Percentiles rank a stretch among this genome's conserved stretches.
Evolutionary conservation across 1,140 invertebrate species (phyloP).

Genomic region (Argopecten irradians): DNA sequence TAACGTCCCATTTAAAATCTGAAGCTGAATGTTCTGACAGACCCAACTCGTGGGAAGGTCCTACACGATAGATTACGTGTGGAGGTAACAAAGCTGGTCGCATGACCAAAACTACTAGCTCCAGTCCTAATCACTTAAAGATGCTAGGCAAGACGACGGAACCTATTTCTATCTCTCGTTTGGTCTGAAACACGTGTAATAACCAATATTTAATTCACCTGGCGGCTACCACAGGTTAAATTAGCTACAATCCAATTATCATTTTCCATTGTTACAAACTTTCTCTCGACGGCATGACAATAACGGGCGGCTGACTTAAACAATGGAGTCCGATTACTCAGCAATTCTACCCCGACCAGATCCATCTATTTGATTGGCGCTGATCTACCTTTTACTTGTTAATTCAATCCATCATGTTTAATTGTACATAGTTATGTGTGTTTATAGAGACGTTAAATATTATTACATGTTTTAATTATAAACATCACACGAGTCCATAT

Average conservation of each 20-base stretch:
- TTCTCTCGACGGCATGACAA: not conserved
- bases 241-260: not conserved
- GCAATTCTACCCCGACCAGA: not conserved
- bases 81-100: not conserved
- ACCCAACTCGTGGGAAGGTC: not conserved
- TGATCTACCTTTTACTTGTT: not conserved
- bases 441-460: not conserved
- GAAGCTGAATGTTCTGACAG: not conserved
- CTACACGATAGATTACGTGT: not conserved
- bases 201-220: not conserved
- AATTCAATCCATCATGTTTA: constrained; percentile 11
- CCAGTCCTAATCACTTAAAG: not conserved
- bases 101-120: not conserved
- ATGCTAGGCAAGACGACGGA: constrained; percentile 4
- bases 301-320: not conserved
- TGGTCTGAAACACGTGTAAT: not conserved
- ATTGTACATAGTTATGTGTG: not conserved
- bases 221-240: not conserved
- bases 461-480: not conserved
- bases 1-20: not conserved
- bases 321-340: not conserved
- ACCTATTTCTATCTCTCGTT: constrained; percentile 17
- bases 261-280: constrained; percentile 6
- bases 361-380: not conserved
- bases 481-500: not conserved